Evolutionary conservation across 2,113 vertebrate species (phyloP), one percentile per base, ranked within the genome.

Genomic region (Erinaceus europaeus): DNA sequence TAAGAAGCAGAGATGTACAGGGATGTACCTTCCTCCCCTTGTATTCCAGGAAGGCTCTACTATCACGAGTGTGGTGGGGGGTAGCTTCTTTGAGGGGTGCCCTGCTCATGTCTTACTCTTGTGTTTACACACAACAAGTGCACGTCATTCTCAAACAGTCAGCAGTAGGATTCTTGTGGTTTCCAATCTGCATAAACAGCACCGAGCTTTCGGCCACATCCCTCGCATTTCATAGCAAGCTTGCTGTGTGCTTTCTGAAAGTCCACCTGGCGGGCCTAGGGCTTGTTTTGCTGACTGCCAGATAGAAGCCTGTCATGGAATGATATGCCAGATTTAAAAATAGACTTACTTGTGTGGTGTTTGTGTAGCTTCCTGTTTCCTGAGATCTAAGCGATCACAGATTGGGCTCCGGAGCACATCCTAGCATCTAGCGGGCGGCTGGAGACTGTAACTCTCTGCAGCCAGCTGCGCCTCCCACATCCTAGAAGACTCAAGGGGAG

Each of bases 1-100:
- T 82, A 75, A 81, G 32, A 72, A 88, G 42, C 50, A 64, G 38
- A 84, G 50, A 15, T n/a, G n/a, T n/a, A n/a, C n/a, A n/a, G n/a
- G n/a, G n/a, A n/a, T n/a, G n/a, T n/a, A n/a, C n/a, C n/a, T n/a
- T 67, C 17, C 50, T 44, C 68, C 44, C 36, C 10, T 3, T 14
- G 73, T 34, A 46, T 18, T 61, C 61, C n/a, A 8, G 12, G 50
- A 73, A 84, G n/a, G 29, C 34, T 27, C 42, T n/a, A 9, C 42
- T 34, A 4, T 32, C 25, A 11, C 38, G 23, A 73, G 21, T 74
- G n/a, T n/a, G n/a, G n/a, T n/a, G n/a, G n/a, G n/a, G n/a, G n/a
- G n/a, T n/a, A n/a, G n/a, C n/a, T n/a, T n/a, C n/a, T n/a, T 57
- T 29, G n/a, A 11, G 55, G 13, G 36, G 32, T 68, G 25, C 6